phyloP scores from a whole-genome alignment of 2,888 invertebrate species.

The Drosophila cracens region DNA sequence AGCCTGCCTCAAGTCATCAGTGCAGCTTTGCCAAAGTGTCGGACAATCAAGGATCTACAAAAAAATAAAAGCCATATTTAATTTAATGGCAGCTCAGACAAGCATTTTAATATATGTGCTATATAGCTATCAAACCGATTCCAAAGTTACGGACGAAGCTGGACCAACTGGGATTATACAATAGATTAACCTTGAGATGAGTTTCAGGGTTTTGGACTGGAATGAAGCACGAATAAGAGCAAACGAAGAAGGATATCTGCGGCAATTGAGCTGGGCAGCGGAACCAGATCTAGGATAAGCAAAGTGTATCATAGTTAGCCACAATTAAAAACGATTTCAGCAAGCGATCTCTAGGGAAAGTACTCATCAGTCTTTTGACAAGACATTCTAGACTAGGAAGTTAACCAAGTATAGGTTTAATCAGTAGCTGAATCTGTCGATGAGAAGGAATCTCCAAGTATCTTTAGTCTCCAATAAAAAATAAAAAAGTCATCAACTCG shows the following conservation, averaged over 20 bases:
- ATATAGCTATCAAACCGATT: neutral
- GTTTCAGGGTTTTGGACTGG: neutral
- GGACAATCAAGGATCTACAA: constrained; percentile 16
- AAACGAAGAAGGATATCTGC: neutral
- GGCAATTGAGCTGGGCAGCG: neutral
- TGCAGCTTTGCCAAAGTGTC: constrained; percentile 1
- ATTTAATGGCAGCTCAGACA: constrained; percentile 2
- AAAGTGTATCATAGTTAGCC: neutral
- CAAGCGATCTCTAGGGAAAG: neutral
- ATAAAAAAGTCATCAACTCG: no score
- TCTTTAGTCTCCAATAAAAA: no score
- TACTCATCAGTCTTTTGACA: neutral
- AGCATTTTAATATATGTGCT: neutral
- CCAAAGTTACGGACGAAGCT: neutral
- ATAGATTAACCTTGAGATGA: neutral
- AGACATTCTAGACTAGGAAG: neutral
- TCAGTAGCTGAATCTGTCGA: neutral
- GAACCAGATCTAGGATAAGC: neutral
- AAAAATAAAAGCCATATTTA: neutral
- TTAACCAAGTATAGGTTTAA: neutral
- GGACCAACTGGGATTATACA: neutral
- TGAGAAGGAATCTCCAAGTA: neutral
- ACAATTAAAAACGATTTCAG: neutral
- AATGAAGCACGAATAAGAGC: neutral
- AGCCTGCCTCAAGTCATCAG: constrained; percentile 5